Percentiles rank a stretch among this genome's conserved stretches.
phyloP scores from a whole-genome alignment of 2,888 invertebrate species.

The Athrips mouffetella region DNA sequence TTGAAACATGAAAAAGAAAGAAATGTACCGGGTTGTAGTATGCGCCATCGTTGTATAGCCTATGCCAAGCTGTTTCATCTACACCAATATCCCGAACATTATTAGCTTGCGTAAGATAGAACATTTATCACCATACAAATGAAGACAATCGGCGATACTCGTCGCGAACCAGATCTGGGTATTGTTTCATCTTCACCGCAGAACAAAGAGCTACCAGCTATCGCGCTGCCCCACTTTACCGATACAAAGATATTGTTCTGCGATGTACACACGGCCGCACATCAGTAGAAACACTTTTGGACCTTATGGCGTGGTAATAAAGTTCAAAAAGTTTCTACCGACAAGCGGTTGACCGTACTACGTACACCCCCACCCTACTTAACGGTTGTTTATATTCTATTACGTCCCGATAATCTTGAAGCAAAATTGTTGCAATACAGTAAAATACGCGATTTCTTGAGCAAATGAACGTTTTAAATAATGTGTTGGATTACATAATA shows the following conservation, averaged over 20 bases:
- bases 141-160: background rate
- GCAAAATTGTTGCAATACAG: constrained; percentile 18
- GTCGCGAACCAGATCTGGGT: background rate
- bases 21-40: too few species aligned
- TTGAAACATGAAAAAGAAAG: too few species aligned
- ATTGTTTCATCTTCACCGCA: constrained; percentile 3
- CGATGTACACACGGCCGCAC: background rate
- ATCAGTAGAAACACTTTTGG: background rate
- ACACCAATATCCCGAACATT: too few species aligned
- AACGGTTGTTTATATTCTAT: constrained; percentile 25
- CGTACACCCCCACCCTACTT: constrained; percentile 14
- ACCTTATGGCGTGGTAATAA: constrained; percentile 2
- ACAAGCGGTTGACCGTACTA: too few species aligned
- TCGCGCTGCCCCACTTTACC: background rate
- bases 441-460: too few species aligned
- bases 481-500: too few species aligned
- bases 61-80: too few species aligned
- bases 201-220: constrained; percentile 9
- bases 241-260: background rate
- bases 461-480: too few species aligned
- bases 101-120: too few species aligned
- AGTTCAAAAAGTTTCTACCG: too few species aligned
- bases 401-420: constrained; percentile 27
- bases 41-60: too few species aligned
- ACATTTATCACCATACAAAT: too few species aligned